A percentile compares a stretch with the other conserved stretches of the same genome.
Conservation (phyloP, 2,888 invertebrate species). For the Rhagonycha lutea region DNA sequence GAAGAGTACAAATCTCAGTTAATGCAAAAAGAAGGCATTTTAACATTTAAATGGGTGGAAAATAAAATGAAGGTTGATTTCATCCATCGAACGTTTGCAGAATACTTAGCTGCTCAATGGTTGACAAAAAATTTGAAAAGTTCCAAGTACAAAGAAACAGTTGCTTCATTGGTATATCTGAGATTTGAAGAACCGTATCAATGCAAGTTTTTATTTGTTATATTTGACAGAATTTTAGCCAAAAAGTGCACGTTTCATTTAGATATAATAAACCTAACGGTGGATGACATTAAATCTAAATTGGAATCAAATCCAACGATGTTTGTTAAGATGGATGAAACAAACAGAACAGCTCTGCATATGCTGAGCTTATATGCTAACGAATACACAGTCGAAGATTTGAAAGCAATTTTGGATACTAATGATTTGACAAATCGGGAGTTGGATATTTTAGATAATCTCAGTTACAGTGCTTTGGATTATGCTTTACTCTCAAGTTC, state of each 20-base stretch:
- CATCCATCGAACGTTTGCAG: neutral
- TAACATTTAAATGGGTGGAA: neutral
- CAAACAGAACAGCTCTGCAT: neutral
- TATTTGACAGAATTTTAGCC: neutral
- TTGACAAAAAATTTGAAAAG: neutral
- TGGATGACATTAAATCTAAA: neutral
- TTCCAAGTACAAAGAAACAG: neutral
- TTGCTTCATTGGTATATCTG: neutral
- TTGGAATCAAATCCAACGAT: neutral
- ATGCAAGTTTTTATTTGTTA: neutral
- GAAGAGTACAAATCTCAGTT: neutral
- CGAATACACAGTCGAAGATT: neutral
- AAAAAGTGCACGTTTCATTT: neutral
- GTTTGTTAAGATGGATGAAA: neutral
- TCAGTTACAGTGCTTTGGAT: neutral
- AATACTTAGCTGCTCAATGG: neutral
- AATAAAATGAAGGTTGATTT: neutral
- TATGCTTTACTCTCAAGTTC: neutral
- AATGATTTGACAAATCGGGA: neutral
- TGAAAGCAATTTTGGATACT: neutral
- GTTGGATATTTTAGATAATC: neutral
- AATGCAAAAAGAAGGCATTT: neutral
- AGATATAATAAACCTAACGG: neutral
- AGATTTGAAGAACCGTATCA: neutral
- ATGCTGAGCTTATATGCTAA: neutral